Evolutionary conservation across 2,888 invertebrate species (phyloP).

Genomic region (Gandaritis pyraliata): DNA sequence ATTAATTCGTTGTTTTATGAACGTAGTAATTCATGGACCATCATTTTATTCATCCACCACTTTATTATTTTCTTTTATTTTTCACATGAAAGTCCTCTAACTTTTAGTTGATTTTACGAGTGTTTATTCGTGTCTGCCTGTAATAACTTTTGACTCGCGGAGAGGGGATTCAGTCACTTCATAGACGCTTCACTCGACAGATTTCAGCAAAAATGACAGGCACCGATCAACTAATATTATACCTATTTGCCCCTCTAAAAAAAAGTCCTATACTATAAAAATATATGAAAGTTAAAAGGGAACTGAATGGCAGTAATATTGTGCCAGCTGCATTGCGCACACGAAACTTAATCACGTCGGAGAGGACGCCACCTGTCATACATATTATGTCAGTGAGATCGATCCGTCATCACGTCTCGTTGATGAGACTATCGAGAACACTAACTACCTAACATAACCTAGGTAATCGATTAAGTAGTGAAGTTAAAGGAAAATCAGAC

Average conservation of each 20-base stretch:
- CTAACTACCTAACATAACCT: neutral
- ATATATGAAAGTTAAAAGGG: too few relatives aligned
- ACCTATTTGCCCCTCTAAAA: too few relatives aligned
- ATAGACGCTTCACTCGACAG: conserved; percentile 22
- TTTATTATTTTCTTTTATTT: too few relatives aligned
- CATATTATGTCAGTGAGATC: conserved; percentile 1
- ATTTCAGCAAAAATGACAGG: conserved; percentile 6
- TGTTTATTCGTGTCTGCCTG: conserved; percentile 42
- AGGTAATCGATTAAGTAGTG: neutral
- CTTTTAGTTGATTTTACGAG: conserved; percentile 31
- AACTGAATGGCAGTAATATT: too few relatives aligned
- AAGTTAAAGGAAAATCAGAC: neutral
- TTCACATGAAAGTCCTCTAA: conserved; percentile 18
- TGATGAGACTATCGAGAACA: too few relatives aligned
- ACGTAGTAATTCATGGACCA: conserved; percentile 13
- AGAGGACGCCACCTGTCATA: conserved; percentile 19
- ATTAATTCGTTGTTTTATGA: neutral
- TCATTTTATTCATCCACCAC: conserved; percentile 15
- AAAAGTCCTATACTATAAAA: too few relatives aligned
- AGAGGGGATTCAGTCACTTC: conserved; percentile 22
- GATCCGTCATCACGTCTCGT: conserved; percentile 12
- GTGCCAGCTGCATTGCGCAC: neutral
- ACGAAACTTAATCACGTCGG: neutral
- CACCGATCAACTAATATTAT: too few relatives aligned
- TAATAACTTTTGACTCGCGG: conserved; percentile 35